These are phyloP conservation scores for Thymallus thymallus DNA, from an alignment of 2,113 vertebrate genomes.

Conservation along the genomic window DNA sequence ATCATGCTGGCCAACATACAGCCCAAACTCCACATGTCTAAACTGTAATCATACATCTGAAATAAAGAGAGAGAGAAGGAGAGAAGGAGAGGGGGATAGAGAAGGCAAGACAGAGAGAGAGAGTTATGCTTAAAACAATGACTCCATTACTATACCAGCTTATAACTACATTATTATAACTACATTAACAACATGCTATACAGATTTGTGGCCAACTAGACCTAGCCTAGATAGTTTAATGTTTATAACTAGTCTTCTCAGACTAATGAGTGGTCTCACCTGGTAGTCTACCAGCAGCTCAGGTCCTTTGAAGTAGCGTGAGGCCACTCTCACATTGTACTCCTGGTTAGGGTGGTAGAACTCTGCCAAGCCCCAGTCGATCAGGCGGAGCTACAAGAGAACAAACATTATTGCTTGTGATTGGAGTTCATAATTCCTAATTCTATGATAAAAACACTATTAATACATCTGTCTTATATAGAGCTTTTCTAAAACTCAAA, in stretches of 20 bases:
- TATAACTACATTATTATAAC: neutral
- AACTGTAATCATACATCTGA: conserved; percentile 87
- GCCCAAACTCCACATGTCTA: conserved; percentile 87
- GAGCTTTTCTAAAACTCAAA: neutral
- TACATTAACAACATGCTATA: no score
- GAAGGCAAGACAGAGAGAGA: neutral
- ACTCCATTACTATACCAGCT: neutral
- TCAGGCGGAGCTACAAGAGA: conserved; percentile 76
- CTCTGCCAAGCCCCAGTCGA: conserved; percentile 87
- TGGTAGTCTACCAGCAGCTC: conserved; percentile 86
- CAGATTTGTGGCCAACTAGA: neutral
- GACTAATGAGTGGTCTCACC: conserved; percentile 54
- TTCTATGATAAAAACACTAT: no score
- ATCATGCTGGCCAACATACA: conserved; percentile 88
- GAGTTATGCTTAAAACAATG: neutral
- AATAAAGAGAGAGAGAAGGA: conserved; percentile 9
- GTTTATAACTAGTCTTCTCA: neutral
- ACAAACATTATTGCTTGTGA: neutral
- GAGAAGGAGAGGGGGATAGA: no score
- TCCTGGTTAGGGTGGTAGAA: conserved; percentile 87
- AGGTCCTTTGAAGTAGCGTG: conserved; percentile 85
- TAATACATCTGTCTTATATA: no score
- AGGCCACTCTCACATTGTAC: conserved; percentile 85
- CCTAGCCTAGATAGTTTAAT: neutral
- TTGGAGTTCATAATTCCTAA: neutral